phyloP scores from a whole-genome alignment of 2,888 invertebrate species.

The Drosophila barbarae region DNA sequence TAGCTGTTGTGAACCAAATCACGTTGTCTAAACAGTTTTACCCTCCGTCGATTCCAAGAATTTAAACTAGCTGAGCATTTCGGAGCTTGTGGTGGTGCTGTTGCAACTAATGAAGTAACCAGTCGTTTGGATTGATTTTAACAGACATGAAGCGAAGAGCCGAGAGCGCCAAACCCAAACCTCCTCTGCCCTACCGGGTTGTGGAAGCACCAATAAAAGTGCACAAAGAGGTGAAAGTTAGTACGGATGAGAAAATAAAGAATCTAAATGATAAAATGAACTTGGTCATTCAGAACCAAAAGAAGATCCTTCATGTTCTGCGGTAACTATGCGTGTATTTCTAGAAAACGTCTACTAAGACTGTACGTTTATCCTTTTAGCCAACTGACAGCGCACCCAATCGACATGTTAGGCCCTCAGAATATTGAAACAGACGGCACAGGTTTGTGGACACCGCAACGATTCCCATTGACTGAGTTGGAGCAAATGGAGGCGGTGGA shows the following conservation, averaged over 20 bases:
- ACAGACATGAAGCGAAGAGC: conserved; percentile 10
- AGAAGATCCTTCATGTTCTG: conserved; percentile 3
- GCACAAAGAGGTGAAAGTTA: background rate
- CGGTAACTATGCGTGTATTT: background rate
- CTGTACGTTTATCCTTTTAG: background rate
- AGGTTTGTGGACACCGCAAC: conserved; percentile 7
- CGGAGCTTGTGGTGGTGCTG: background rate
- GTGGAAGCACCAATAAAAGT: conserved; percentile 1
- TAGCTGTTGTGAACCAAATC: background rate
- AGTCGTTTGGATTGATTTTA: background rate
- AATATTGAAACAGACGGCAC: background rate
- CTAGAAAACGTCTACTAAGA: background rate
- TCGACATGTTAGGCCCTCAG: background rate
- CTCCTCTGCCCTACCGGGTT: conserved; percentile 2
- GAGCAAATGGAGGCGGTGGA: conserved; percentile 15
- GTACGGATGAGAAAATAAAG: conserved; percentile 15
- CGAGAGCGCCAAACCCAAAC: background rate
- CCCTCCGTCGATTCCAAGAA: too few species aligned
- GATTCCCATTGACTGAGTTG: conserved; percentile 9
- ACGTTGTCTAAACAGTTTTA: background rate
- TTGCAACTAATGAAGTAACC: conserved; percentile 9
- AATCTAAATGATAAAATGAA: conserved; percentile 20
- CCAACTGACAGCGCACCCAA: conserved; percentile 4
- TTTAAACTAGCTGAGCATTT: background rate
- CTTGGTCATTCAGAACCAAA: conserved; percentile 10